phyloP scores from a whole-genome alignment of 2,888 invertebrate species.

The Rosalia funebris region DNA sequence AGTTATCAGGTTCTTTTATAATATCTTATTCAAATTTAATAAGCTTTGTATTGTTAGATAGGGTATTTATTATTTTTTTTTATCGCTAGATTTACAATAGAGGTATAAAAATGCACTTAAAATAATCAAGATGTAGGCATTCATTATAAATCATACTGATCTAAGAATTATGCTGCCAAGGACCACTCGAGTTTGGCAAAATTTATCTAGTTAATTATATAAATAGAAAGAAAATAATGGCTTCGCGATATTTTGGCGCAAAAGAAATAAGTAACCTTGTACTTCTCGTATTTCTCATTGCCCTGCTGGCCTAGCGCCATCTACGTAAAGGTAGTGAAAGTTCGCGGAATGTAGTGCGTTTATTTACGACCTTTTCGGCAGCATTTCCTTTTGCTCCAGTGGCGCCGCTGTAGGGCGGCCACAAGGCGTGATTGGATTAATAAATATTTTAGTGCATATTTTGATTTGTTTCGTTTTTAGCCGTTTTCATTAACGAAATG shows the following conservation, averaged over 20 bases:
- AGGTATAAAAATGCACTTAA: constrained; percentile 25
- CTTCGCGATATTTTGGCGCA: too few species aligned
- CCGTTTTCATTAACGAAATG: too few species aligned
- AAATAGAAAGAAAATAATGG: too few species aligned
- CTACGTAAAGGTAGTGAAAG: background rate
- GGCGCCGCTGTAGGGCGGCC: background rate
- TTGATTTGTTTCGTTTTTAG: too few species aligned
- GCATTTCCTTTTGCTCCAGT: background rate
- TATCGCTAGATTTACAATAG: constrained; percentile 23
- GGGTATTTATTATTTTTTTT: constrained; percentile 22
- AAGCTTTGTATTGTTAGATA: constrained; percentile 23
- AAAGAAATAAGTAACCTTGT: too few species aligned
- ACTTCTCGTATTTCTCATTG: too few species aligned
- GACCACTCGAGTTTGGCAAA: too few species aligned
- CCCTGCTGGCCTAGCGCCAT: background rate
- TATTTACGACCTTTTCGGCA: background rate
- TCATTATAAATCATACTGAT: constrained; percentile 11
- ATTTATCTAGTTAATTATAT: too few species aligned
- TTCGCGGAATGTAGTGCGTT: background rate
- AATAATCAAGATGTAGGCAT: constrained; percentile 1
- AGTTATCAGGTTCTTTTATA: constrained; percentile 2
- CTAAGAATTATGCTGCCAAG: too few species aligned
- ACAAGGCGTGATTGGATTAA: background rate
- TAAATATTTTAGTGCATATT: too few species aligned
- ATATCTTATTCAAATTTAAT: constrained; percentile 10